Evolutionary conservation across 2,113 vertebrate genomes (phyloP).

Genomic region (Micronisus gabar): DNA sequence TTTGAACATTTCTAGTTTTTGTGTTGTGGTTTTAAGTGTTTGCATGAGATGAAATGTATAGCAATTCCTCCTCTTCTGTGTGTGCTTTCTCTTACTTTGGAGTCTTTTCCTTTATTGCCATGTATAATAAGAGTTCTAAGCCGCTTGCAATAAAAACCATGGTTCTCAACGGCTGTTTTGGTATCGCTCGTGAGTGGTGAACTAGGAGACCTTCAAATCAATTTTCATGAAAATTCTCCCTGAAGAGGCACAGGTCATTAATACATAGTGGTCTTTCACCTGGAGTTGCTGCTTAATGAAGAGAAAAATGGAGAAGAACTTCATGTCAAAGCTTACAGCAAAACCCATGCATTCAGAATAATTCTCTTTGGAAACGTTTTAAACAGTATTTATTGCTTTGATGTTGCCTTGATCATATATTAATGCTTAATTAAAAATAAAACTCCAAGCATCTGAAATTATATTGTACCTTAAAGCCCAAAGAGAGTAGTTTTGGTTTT

Average conservation of each 20-base stretch:
- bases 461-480: background rate
- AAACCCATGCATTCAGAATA: constrained; percentile 11
- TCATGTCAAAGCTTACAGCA: background rate
- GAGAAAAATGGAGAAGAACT: background rate
- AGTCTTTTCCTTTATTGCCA: background rate
- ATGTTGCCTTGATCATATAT: constrained; percentile 38
- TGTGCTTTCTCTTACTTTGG: background rate
- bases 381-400: constrained; percentile 48
- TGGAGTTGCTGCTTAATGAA: background rate
- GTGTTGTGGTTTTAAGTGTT: constrained; percentile 23
- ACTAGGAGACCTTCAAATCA: background rate
- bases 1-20: background rate
- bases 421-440: constrained; percentile 58
- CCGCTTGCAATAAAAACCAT: accelerated
- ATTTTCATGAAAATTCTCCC: background rate
- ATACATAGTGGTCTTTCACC: background rate
- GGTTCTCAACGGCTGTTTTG: background rate
- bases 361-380: constrained; percentile 40
- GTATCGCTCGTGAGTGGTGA: background rate
- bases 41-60: background rate
- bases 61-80: background rate
- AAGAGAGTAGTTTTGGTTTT: background rate
- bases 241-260: background rate
- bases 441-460: constrained; percentile 11
- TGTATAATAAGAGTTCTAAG: background rate